phyloP scores from a whole-genome alignment of 2,888 invertebrate genomes.

The Drosophila nigritarsus region DNA sequence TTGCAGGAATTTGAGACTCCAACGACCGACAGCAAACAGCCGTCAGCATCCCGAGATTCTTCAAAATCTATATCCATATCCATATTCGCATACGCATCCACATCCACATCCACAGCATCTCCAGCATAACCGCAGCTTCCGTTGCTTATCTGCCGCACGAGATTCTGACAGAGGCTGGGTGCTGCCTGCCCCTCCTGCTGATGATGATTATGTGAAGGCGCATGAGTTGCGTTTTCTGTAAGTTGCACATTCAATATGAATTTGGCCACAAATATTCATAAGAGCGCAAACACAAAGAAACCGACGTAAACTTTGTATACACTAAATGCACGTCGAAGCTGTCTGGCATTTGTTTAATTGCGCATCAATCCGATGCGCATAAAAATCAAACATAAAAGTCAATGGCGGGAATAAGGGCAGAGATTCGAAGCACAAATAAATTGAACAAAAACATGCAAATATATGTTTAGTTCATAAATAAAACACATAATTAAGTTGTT shows the following conservation, averaged over 20 bases:
- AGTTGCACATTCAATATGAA: conserved; percentile 56
- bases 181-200: conserved; percentile 2
- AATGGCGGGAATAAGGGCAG: conserved; percentile 28
- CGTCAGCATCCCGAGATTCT: conserved; percentile 31
- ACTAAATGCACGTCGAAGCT: conserved; percentile 41
- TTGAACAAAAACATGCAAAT: conserved; percentile 19
- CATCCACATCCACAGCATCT: conserved; percentile 8
- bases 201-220: conserved; percentile 17
- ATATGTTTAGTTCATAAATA: conserved; percentile 36
- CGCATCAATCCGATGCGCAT: conserved; percentile 62
- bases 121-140: conserved; percentile 58
- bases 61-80: conserved; percentile 22
- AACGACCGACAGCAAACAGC: conserved; percentile 23
- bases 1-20: conserved; percentile 68
- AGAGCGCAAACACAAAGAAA: neutral
- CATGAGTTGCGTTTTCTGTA: conserved; percentile 54
- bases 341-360: conserved; percentile 56
- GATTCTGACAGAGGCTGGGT: conserved; percentile 37
- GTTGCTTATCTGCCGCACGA: conserved; percentile 66
- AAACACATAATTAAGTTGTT: conserved; percentile 55
- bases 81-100: conserved; percentile 8
- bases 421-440: conserved; percentile 49
- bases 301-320: conserved; percentile 25
- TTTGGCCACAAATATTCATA: conserved; percentile 18
- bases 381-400: conserved; percentile 61